Percentiles rank a stretch among this genome's conserved stretches.
These are phyloP conservation scores for Enhydra lutris DNA, from an alignment of 2,113 vertebrate species.

Conservation along the genomic window DNA sequence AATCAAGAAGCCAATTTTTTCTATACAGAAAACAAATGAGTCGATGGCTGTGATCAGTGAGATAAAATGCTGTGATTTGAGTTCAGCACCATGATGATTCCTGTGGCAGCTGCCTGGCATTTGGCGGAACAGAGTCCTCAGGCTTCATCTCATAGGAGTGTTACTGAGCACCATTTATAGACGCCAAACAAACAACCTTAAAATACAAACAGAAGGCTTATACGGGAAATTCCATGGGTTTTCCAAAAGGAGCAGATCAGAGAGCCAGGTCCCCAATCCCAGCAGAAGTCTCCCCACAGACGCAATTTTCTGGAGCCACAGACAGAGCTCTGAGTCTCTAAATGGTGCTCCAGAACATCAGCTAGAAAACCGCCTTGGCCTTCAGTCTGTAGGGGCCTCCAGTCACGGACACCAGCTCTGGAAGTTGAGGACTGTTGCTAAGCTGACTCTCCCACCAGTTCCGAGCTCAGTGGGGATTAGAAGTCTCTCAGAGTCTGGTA, in stretches of 20 bases:
- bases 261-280: not conserved
- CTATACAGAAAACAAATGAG: slow-evolving; percentile 85
- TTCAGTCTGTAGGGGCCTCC: not conserved
- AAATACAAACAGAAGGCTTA: slow-evolving; percentile 41
- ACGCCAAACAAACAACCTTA: not conserved
- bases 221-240: slow-evolving; percentile 25
- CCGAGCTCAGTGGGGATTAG: not conserved
- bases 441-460: not conserved
- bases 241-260: not conserved
- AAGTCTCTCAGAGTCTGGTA: not conserved
- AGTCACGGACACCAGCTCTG: not conserved
- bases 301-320: accelerated
- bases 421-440: not conserved
- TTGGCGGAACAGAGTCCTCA: not conserved
- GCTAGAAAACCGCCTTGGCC: not conserved
- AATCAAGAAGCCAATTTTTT: slow-evolving; percentile 89
- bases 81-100: slow-evolving; percentile 58
- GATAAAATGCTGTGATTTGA: slow-evolving; percentile 50
- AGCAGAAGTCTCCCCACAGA: not conserved
- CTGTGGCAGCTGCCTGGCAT: not conserved
- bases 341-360: not conserved
- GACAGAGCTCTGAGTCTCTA: not conserved
- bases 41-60: slow-evolving; percentile 81
- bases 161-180: slow-evolving; percentile 59
- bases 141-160: not conserved